A percentile compares a stretch with the other conserved stretches of the same genome.
These are phyloP conservation scores for Sclerodermus sp. DNA, from an alignment of 2,888 invertebrate species.

Conservation along the genomic window DNA sequence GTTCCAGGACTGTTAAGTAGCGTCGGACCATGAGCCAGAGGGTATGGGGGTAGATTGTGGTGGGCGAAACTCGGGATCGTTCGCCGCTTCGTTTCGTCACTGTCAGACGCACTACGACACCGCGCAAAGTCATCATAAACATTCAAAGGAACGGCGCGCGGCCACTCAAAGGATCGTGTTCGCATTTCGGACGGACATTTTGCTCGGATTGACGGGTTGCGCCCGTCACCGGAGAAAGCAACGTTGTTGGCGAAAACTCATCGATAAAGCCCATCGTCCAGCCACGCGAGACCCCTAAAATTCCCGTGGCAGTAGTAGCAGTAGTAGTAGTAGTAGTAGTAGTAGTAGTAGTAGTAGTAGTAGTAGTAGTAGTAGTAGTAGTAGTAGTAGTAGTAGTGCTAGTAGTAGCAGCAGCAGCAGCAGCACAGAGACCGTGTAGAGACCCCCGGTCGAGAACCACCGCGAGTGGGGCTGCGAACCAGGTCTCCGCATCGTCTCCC, in stretches of 20 bases:
- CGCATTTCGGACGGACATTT: neutral
- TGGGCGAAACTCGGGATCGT: neutral
- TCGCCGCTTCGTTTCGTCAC: neutral
- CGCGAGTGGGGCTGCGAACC: no score
- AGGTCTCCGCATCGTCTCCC: no score
- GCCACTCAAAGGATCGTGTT: neutral
- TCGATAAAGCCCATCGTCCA: no score
- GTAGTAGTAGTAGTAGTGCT: constrained; percentile 1
- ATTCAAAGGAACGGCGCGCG: neutral
- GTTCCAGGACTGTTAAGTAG: no score
- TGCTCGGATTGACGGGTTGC: neutral
- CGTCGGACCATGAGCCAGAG: no score
- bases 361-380: constrained; percentile 17
- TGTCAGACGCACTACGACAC: neutral
- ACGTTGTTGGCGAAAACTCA: no score
- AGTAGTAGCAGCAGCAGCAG: constrained; percentile 1
- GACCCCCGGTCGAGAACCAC: no score
- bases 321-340: constrained; percentile 14
- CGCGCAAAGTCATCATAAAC: neutral
- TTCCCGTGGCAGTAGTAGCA: neutral
- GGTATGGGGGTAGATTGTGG: neutral
- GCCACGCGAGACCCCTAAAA: no score
- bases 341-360: constrained; percentile 18
- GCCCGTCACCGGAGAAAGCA: no score
- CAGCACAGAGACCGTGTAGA: no score